Evolutionary conservation across 2,888 invertebrate genomes (phyloP).

Genomic region (Anodontia alba): DNA sequence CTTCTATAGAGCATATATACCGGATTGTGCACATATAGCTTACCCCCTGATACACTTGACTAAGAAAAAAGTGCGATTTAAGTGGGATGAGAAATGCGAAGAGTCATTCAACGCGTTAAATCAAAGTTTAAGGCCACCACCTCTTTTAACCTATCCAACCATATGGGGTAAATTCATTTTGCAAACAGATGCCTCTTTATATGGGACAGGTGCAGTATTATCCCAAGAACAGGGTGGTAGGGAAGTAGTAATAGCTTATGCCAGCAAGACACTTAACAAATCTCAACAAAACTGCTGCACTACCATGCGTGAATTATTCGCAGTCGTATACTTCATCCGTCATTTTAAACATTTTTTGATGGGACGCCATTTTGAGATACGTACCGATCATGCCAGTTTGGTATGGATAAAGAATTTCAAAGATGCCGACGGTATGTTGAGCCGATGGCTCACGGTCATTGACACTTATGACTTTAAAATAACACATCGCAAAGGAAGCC

Average conservation of each 20-base stretch:
- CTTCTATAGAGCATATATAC: constrained; percentile 29
- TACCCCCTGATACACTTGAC: constrained; percentile 11
- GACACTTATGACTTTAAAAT: constrained; percentile 38
- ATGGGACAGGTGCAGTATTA: constrained; percentile 36
- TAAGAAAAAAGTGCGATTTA: constrained; percentile 13
- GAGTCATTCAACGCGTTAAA: constrained; percentile 9
- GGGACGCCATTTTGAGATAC: constrained; percentile 23
- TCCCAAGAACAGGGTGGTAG: constrained; percentile 35
- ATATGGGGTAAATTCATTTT: constrained; percentile 8
- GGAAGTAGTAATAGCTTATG: constrained; percentile 37
- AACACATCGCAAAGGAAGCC: constrained; percentile 22
- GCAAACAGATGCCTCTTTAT: constrained; percentile 38
- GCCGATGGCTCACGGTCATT: constrained; percentile 16
- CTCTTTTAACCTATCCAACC: constrained; percentile 14
- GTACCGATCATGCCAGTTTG: constrained; percentile 39
- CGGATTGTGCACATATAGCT: constrained; percentile 22
- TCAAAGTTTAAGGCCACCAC: not conserved
- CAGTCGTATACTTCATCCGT: constrained; percentile 35
- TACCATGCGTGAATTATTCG: constrained; percentile 42
- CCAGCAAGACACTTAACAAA: constrained; percentile 26
- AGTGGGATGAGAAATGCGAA: constrained; percentile 19
- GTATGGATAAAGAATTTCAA: constrained; percentile 42
- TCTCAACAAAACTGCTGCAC: constrained; percentile 39
- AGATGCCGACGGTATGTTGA: constrained; percentile 43
- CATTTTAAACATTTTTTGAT: constrained; percentile 39